Evolutionary conservation across 2,113 vertebrate genomes (phyloP).

Genomic region (Polypterus senegalus): DNA sequence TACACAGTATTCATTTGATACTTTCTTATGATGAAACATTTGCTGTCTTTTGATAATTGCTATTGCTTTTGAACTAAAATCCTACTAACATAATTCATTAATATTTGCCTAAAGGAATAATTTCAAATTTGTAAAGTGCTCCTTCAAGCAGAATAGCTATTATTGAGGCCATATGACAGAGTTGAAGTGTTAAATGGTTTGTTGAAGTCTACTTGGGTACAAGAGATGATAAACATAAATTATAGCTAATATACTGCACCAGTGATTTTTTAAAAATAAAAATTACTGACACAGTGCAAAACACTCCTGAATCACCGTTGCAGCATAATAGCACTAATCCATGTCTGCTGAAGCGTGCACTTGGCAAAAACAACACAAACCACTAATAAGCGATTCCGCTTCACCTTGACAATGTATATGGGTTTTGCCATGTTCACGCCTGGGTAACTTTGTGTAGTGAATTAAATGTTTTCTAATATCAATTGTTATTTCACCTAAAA

Average conservation of each 20-base stretch:
- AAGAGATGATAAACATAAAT: constrained; percentile 96
- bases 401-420: constrained; percentile 93
- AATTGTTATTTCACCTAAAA: constrained; percentile 72
- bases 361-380: constrained; percentile 89
- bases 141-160: constrained; percentile 96
- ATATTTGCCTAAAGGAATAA: constrained; percentile 56
- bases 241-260: constrained; percentile 97
- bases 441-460: constrained; percentile 82
- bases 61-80: constrained; percentile 37
- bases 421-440: constrained; percentile 85
- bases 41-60: constrained; percentile 39
- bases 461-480: constrained; percentile 79
- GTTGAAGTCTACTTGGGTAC: constrained; percentile 89
- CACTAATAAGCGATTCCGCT: constrained; percentile 80
- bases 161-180: constrained; percentile 86
- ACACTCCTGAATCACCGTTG: constrained; percentile 72
- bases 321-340: constrained; percentile 71
- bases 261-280: constrained; percentile 87
- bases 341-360: constrained; percentile 81
- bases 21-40: neutral
- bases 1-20: too few species aligned
- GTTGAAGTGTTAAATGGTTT: constrained; percentile 93
- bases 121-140: constrained; percentile 63
- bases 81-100: constrained; percentile 56
- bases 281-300: constrained; percentile 91